Conservation (phyloP, 2,888 invertebrate species). For the Tenthredo distinguenda region DNA sequence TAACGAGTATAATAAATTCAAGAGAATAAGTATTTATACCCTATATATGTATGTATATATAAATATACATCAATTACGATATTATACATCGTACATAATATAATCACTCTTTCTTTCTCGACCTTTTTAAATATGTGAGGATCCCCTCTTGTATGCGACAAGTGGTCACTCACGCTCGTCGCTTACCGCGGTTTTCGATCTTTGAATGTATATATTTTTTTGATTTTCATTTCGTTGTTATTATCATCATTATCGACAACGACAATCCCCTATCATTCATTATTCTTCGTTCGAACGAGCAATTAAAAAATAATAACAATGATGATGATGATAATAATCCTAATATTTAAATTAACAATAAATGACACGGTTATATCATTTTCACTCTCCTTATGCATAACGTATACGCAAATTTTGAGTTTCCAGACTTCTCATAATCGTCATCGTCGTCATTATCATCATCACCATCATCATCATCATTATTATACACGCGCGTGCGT, state of each 20-base stretch:
- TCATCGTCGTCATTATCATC: background rate
- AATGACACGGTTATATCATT: background rate
- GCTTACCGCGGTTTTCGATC: background rate
- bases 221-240: too few species aligned
- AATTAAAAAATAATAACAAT: too few species aligned
- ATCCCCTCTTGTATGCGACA: background rate
- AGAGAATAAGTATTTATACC: background rate
- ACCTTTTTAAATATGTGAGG: background rate
- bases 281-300: too few species aligned
- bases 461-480: background rate
- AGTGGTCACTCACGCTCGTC: constrained; percentile 2
- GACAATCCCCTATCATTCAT: background rate
- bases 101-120: background rate
- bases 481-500: background rate
- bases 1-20: constrained; percentile 1
- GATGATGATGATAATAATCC: too few species aligned
- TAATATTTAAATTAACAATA: too few species aligned
- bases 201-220: background rate
- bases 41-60: background rate
- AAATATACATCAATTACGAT: background rate
- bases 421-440: background rate
- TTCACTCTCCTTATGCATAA: background rate
- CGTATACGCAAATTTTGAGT: background rate
- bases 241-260: background rate
- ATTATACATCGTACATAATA: constrained; percentile 2